Evolutionary conservation across 2,113 vertebrate species (phyloP).

Genomic region (Nothocercus nigrocapillus): DNA sequence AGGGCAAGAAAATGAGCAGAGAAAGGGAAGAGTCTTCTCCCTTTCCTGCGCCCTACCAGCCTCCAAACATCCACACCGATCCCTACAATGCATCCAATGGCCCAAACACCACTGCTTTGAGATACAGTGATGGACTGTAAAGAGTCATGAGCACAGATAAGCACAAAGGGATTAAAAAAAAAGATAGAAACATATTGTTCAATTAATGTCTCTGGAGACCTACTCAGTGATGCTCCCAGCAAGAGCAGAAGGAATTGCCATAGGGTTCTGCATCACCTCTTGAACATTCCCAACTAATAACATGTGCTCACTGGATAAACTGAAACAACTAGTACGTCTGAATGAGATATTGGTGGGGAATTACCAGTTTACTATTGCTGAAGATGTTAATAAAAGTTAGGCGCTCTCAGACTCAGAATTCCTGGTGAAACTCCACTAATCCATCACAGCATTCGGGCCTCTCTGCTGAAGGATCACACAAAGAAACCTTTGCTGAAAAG

Average conservation of each 20-base stretch:
- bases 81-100: fast-evolving
- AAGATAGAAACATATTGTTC: not conserved
- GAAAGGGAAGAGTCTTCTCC: not conserved
- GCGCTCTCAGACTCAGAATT: not conserved
- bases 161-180: not conserved
- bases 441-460: not conserved
- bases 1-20: not conserved
- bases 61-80: not conserved
- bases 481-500: slow-evolving; percentile 20
- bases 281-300: not conserved
- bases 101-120: not conserved
- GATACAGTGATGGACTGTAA: not conserved
- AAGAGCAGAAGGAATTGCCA: not conserved
- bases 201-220: not conserved
- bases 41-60: not conserved
- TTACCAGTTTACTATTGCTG: not conserved
- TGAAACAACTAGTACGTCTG: not conserved
- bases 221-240: not conserved
- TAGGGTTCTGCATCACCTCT: not conserved
- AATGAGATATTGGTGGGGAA: not conserved
- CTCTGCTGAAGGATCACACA: not conserved
- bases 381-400: not conserved
- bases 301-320: not conserved
- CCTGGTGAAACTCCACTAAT: not conserved
- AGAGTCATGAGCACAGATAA: not conserved